Conservation (phyloP, 2,113 vertebrate species). For the Myrmecophaga tridactyla region DNA sequence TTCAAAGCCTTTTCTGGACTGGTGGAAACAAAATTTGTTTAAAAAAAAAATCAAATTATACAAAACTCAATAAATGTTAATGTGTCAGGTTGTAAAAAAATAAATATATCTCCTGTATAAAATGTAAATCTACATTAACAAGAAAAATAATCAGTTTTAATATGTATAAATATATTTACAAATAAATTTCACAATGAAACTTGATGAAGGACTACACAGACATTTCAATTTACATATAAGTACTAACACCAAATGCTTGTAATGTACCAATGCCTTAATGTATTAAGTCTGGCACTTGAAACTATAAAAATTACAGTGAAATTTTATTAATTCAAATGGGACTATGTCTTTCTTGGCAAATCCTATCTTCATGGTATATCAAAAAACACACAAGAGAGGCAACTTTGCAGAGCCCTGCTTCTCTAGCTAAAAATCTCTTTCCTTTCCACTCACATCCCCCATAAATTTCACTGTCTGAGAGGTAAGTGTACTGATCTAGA, state of each 20-base stretch:
- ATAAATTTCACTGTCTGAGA: neutral
- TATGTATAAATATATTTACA: constrained; percentile 18
- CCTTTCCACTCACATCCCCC: neutral
- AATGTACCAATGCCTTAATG: neutral
- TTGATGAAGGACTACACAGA: neutral
- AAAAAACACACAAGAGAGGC: neutral
- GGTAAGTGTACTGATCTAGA: neutral
- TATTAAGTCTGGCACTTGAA: neutral
- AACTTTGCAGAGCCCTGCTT: neutral
- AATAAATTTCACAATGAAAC: neutral
- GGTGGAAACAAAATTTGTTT: constrained; percentile 34
- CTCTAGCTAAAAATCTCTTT: neutral
- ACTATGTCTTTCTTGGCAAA: neutral
- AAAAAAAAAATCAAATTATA: constrained; percentile 30
- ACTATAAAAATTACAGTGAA: constrained; percentile 28
- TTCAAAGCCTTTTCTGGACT: constrained; percentile 97
- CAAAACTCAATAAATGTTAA: neutral
- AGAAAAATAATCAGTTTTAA: constrained; percentile 9
- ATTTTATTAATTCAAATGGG: neutral
- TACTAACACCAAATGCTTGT: neutral
- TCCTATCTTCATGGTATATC: neutral
- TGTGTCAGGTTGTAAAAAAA: neutral
- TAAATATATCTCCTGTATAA: neutral
- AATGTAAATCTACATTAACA: constrained; percentile 3
- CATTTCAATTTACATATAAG: constrained; percentile 22